Percentiles rank a stretch among this genome's conserved stretches.
Conservation (phyloP, 2,888 invertebrate species). For the Sarcophaga variegata region DNA sequence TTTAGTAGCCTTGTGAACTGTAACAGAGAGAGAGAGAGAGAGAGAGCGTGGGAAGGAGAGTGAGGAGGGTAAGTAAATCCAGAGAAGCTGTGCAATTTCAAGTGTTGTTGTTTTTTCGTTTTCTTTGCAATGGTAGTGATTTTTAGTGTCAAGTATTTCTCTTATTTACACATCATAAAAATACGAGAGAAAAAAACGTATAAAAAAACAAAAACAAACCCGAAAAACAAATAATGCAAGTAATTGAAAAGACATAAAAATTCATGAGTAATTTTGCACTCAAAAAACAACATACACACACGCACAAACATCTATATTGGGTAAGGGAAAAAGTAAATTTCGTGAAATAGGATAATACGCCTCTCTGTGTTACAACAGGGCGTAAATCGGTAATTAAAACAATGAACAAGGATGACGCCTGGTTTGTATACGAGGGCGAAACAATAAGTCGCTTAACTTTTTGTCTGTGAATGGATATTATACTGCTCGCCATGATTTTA, state of each 20-base stretch:
- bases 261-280: not conserved
- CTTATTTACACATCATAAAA: constrained; percentile 52
- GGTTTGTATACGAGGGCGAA: too few species aligned
- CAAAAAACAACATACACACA: not conserved
- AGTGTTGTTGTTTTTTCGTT: not conserved
- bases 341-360: too few species aligned
- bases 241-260: constrained; percentile 31
- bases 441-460: too few species aligned
- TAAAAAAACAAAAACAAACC: not conserved
- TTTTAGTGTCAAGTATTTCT: constrained; percentile 46
- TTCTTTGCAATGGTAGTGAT: constrained; percentile 2
- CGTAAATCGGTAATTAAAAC: too few species aligned
- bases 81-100: constrained; percentile 22
- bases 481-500: too few species aligned
- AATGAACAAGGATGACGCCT: too few species aligned
- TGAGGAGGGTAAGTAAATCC: constrained; percentile 3
- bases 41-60: not conserved
- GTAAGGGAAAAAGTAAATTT: too few species aligned
- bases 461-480: too few species aligned
- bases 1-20: too few species aligned
- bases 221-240: not conserved
- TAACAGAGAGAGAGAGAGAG: too few species aligned
- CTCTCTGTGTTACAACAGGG: too few species aligned
- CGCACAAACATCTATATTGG: not conserved
- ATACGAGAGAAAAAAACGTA: not conserved